Evolutionary conservation across 2,113 vertebrate genomes (phyloP).

Genomic region (Megaceryle torquata): DNA sequence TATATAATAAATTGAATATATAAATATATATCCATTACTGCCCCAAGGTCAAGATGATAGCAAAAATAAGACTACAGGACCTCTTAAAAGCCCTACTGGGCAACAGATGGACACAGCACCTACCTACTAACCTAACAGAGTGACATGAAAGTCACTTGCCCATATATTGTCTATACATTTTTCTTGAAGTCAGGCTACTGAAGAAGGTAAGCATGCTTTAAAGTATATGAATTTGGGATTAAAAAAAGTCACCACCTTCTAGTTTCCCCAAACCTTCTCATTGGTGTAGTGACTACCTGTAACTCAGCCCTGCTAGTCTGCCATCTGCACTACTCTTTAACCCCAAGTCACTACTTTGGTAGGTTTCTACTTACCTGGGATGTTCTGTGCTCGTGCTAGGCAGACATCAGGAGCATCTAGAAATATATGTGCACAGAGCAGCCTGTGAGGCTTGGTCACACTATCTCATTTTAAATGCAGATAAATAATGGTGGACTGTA

Average conservation of each 20-base stretch:
- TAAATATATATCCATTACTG: neutral
- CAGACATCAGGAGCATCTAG: neutral
- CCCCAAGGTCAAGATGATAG: neutral
- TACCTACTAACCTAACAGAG: neutral
- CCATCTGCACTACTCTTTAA: neutral
- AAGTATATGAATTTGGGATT: neutral
- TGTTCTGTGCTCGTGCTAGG: neutral
- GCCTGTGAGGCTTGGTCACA: neutral
- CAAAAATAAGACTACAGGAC: neutral
- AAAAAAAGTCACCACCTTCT: neutral
- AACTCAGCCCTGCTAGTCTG: neutral
- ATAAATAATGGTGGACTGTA: neutral
- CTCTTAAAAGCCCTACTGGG: neutral
- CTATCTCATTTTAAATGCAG: neutral
- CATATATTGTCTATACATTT: neutral
- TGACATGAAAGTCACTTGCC: neutral
- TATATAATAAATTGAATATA: neutral
- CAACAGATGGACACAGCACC: neutral
- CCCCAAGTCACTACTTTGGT: neutral
- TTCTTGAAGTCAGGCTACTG: neutral
- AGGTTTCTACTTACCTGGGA: neutral
- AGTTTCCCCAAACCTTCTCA: neutral
- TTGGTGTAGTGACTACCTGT: neutral
- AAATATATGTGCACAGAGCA: neutral
- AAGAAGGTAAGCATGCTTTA: neutral